Base-by-base conservation (phyloP, 2,888 invertebrate genomes). In the Dione juno region DNA sequence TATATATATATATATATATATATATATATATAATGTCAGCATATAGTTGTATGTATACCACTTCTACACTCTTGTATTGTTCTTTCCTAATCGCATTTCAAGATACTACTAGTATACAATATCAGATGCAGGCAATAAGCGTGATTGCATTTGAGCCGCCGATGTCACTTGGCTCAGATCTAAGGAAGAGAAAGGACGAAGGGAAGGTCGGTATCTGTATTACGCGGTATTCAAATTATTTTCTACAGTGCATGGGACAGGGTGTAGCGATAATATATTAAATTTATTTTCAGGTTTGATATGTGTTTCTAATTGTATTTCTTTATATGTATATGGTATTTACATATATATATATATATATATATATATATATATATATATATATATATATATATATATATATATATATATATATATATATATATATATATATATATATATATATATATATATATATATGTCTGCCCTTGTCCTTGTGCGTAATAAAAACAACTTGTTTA, bases 111-210 rank as follows among this genome's bases (percentile, higher is more conserved):
- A 28, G 19, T 43, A 8, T 41, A 28, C 8, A 37, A 19, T 50
- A 64, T 43, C 48, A 63, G 63, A 63, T 16, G 19, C 37, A 45
- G 28, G 59, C 65, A 57, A 70, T 67, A 61, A 67, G 43, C 54
- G 21, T 61, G 59, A 67, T 73, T 67, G 71, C 67, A 67, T 66
- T 67, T 54, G 59, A 73, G 41, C 69, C 66, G 40, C 50, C 64
- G 82, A 81, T 79, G 85, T 85, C 85, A 84, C 87, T 87, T 86
- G 85, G 84, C 82, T 77, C 81, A 83, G 84, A 82, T 82, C 84
- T 81, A 78, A 79, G n/a, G n/a, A n/a, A n/a, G 73, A 81, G 73
- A 70, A 75, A 78, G 79, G 78, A 74, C 73, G 76, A 72, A 75
- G 75, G 76, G 78, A 77, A 74, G 79, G 67, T 70, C 68, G 74